phyloP scores from a whole-genome alignment of 2,113 vertebrate genomes.

The Hypocryptadius cinnamomeus region DNA sequence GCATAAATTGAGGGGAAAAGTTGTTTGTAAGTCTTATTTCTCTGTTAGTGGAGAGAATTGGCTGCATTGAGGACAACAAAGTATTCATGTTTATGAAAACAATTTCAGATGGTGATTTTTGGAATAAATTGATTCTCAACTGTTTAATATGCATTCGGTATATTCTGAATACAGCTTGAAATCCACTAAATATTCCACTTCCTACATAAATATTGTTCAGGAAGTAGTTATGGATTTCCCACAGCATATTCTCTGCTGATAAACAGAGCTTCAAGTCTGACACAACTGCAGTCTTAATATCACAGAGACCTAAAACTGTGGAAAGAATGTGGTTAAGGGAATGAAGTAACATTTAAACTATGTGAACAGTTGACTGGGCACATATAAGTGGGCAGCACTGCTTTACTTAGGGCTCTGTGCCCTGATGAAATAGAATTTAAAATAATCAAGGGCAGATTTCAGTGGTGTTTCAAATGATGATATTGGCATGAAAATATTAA shows the following conservation, averaged over 20 bases:
- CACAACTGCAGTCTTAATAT: background rate
- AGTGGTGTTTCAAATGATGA: background rate
- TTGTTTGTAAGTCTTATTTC: constrained; percentile 34
- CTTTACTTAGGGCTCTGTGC: background rate
- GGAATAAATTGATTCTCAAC: background rate
- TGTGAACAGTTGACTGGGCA: constrained; percentile 50
- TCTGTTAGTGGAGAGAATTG: background rate
- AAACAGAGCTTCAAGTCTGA: background rate
- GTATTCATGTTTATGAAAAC: background rate
- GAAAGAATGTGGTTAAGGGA: constrained; percentile 47
- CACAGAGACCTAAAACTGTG: background rate
- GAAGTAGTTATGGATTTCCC: background rate
- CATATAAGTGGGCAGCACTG: constrained; percentile 27
- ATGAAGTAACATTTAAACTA: constrained; percentile 50
- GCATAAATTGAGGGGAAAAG: constrained; percentile 4
- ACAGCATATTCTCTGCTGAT: background rate
- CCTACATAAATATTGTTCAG: background rate
- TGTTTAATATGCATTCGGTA: background rate
- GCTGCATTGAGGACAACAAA: background rate
- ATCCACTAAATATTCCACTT: background rate
- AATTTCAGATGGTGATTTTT: background rate
- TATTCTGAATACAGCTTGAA: background rate
- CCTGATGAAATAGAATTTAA: background rate
- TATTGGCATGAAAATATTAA: background rate
- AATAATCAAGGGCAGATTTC: background rate